Conservation (phyloP, 2,797 vertebrate genomes). For the Zonotrichia albicollis region DNA sequence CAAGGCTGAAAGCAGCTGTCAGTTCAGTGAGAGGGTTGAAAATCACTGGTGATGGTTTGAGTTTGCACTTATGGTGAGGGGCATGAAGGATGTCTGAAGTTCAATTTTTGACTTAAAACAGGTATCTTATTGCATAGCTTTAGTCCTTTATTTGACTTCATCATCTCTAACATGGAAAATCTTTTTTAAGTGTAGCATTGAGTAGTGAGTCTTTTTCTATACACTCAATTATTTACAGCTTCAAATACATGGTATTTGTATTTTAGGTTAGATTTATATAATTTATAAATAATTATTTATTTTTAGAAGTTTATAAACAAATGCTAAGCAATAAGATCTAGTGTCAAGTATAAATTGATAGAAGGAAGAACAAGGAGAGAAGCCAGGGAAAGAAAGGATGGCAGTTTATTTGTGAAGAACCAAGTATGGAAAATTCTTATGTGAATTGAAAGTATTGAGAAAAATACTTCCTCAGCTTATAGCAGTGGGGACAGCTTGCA, state of each 20-base stretch:
- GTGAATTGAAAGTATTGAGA: background rate
- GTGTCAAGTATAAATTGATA: background rate
- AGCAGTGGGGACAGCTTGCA: background rate
- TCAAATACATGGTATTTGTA: background rate
- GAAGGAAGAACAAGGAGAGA: background rate
- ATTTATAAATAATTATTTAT: background rate
- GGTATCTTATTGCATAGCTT: background rate
- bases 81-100: background rate
- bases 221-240: background rate
- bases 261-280: background rate
- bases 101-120: background rate
- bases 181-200: background rate
- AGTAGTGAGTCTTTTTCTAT: background rate
- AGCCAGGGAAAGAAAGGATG: background rate
- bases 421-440: background rate
- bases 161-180: background rate
- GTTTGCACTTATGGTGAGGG: background rate
- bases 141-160: background rate
- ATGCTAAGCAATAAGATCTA: background rate
- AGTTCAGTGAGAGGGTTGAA: background rate
- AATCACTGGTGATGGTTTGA: background rate
- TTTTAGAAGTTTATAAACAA: background rate
- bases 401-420: background rate
- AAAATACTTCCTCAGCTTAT: background rate
- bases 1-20: background rate